A percentile compares a stretch with the other conserved stretches of the same genome.
These are phyloP conservation scores for Carcina quercana DNA, from an alignment of 2,888 invertebrate species.

Conservation along the genomic window DNA sequence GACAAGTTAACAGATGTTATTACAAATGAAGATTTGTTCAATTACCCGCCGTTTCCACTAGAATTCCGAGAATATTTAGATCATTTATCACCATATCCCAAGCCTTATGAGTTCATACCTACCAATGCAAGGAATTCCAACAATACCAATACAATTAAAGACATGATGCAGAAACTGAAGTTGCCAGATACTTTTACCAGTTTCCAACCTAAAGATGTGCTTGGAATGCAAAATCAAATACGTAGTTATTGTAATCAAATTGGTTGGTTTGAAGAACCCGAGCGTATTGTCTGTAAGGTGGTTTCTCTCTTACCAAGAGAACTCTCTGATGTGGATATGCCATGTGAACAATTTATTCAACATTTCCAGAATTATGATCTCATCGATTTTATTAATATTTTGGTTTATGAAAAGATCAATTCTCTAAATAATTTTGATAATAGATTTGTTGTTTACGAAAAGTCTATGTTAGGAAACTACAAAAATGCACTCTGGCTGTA, in stretches of 20 bases:
- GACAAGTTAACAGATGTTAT: conserved; percentile 75
- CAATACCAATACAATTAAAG: conserved; percentile 64
- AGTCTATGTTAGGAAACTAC: conserved; percentile 66
- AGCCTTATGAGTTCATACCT: conserved; percentile 80
- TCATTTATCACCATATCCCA: conserved; percentile 68
- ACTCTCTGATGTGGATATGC: conserved; percentile 47
- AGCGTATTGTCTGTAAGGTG: conserved; percentile 64
- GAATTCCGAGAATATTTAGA: conserved; percentile 76
- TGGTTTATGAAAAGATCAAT: conserved; percentile 71
- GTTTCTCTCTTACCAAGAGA: conserved; percentile 54
- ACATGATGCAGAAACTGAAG: conserved; percentile 69
- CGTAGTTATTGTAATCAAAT: conserved; percentile 65
- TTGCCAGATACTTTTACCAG: conserved; percentile 60
- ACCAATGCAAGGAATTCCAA: conserved; percentile 70
- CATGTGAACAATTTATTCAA: conserved; percentile 43
- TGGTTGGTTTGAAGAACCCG: conserved; percentile 61
- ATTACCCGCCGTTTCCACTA: conserved; percentile 77
- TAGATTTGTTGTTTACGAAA: conserved; percentile 74
- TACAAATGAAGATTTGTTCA: conserved; percentile 72
- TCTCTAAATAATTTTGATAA: conserved; percentile 57
- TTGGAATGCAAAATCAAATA: conserved; percentile 59
- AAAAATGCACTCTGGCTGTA: conserved; percentile 76
- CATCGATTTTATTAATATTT: conserved; percentile 68
- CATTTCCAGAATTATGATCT: conserved; percentile 63
- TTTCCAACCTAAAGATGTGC: conserved; percentile 57